phyloP scores from a whole-genome alignment of 2,797 vertebrate species.

The Epinephelus malabaricus region DNA sequence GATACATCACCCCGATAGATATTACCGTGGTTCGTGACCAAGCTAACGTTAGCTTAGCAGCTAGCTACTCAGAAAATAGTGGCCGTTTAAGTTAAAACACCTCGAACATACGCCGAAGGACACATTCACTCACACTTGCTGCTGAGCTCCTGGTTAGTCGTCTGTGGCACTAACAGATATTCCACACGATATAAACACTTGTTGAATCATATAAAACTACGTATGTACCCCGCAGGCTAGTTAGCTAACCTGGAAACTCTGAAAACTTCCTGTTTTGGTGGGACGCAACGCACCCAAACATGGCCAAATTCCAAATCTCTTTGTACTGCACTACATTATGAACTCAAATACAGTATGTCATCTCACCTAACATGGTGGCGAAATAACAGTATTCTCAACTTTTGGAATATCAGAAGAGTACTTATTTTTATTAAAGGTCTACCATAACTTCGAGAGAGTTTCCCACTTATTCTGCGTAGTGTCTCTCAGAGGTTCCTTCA shows the following conservation, averaged over 20 bases:
- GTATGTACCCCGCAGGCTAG: neutral
- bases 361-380: fast-evolving
- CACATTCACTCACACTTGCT: neutral
- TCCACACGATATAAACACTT: neutral
- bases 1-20: neutral
- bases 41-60: conserved; percentile 32
- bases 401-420: fast-evolving
- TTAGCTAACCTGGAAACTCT: conserved; percentile 25
- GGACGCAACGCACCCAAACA: neutral
- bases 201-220: neutral
- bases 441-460: fast-evolving
- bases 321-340: fast-evolving
- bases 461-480: fast-evolving
- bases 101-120: neutral
- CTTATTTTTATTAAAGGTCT: fast-evolving
- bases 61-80: conserved; percentile 18
- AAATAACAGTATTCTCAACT: fast-evolving
- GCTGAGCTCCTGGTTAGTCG: fast-evolving
- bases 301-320: conserved; percentile 20
- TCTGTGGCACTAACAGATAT: neutral
- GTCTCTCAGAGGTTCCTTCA: fast-evolving
- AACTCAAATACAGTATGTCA: neutral
- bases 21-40: neutral
- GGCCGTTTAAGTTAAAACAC: neutral
- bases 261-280: conserved; percentile 74